Evolutionary conservation across 2,113 vertebrate genomes (phyloP), one percentile per base, ranked within the genome.

Genomic region (Ctenomys sociabilis): DNA sequence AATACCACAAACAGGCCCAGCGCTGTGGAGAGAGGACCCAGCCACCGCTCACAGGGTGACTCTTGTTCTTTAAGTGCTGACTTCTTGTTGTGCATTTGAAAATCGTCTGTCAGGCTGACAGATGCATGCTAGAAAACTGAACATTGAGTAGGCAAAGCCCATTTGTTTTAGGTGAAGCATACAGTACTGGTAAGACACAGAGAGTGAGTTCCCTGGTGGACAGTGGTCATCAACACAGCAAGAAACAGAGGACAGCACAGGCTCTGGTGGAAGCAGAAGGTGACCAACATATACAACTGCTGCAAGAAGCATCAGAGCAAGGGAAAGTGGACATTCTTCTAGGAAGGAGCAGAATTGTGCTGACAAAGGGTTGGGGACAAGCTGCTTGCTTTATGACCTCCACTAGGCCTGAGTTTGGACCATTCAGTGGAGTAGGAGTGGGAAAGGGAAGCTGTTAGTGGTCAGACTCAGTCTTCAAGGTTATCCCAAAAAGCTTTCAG

Each of bases 31-130:
- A 54, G 14, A 37, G 82, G 77, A 8, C 26, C 16, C 0, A 2
- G 77, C 35, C 91, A 37, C 22, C 0, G 12, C 64, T 52, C 68
- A 45, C 0, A 19, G 78, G 73, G 14, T 22, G 45, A 35, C 17
- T 54, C 63, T 91, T 11, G 12, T 49, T 72, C 85, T 59, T 77
- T 92, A 45, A 40, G 43, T 37, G 54, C 45, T 19, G 66, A 73
- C 49, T 84, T 95, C 68, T 49, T 81, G 40, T 19, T 52, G 86
- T 30, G 11, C 35, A 26, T 45, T 40, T 96, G 93, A 75, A 93
- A 96, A 78, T 30, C 68, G 85, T n/a, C 95, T 90, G 77, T 94
- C 90, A 63, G 12, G 64, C 40, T 93, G 90, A 96, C 63, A 1
- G 64, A 95, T 82, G 84, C 0, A 4, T 89, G 86, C 83, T 90